Percentiles rank a stretch among this genome's conserved stretches.
Conservation (phyloP, 2,113 vertebrate species). For the Entomyzon cyanotis region DNA sequence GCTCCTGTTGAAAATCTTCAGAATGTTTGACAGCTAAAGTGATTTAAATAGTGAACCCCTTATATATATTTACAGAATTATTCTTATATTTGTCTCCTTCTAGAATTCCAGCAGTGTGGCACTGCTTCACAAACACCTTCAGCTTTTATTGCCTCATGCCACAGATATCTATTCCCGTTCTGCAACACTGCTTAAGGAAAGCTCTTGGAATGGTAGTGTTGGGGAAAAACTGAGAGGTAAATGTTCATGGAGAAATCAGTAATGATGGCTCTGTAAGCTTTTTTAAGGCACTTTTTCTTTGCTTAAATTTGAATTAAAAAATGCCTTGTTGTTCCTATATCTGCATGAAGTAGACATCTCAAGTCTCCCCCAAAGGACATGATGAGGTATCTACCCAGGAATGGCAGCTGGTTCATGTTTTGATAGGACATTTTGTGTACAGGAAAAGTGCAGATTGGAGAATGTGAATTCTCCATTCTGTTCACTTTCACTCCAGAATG, state of each 20-base stretch:
- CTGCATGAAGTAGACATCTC: not conserved
- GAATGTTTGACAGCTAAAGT: not conserved
- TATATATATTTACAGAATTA: not conserved
- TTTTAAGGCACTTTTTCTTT: not conserved
- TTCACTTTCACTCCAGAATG: not conserved
- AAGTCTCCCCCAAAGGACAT: not conserved
- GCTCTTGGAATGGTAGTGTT: conserved; percentile 93
- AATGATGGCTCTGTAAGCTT: not conserved
- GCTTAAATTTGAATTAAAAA: not conserved
- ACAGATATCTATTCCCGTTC: conserved; percentile 95
- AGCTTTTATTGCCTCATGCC: conserved; percentile 94
- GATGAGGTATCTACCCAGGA: not conserved
- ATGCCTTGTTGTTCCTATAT: not conserved
- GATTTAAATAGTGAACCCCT: not conserved
- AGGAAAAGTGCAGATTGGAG: not conserved
- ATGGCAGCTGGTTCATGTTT: not conserved
- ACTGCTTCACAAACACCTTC: conserved; percentile 96
- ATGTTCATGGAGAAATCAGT: not conserved
- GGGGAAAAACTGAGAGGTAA: conserved; percentile 91
- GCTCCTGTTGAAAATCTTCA: not conserved
- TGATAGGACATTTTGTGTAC: not conserved
- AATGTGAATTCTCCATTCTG: not conserved
- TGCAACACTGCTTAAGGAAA: conserved; percentile 88
- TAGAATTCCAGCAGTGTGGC: conserved; percentile 96
- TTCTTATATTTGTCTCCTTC: not conserved